Evolutionary conservation across 2,113 vertebrate species (phyloP).

Genomic region (Microtus oregoni): DNA sequence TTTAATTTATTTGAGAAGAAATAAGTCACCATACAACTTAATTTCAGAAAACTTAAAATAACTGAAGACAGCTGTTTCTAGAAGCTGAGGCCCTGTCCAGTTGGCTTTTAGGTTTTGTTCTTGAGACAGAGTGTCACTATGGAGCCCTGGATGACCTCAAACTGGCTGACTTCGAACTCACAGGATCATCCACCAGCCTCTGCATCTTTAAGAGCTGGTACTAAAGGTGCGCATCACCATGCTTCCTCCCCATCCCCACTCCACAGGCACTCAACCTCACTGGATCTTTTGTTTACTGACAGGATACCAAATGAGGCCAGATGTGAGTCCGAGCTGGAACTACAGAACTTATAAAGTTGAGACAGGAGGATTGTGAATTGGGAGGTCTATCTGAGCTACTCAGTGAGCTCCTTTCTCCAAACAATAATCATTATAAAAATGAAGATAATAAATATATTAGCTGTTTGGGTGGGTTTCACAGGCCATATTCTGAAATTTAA

Average conservation of each 20-base stretch:
- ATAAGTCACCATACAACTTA: neutral
- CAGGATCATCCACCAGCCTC: neutral
- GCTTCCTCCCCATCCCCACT: neutral
- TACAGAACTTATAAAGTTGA: neutral
- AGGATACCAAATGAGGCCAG: neutral
- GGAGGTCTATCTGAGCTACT: neutral
- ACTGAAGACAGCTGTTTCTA: neutral
- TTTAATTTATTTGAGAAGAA: neutral
- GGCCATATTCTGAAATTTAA: slow-evolving; percentile 14
- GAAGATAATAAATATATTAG: neutral
- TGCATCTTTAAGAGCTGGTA: neutral
- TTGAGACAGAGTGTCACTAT: neutral
- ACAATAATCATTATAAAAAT: neutral
- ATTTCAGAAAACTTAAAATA: slow-evolving; percentile 41
- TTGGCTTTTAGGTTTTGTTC: neutral
- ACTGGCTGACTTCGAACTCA: neutral
- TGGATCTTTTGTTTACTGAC: neutral
- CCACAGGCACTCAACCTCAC: neutral
- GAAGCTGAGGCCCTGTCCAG: neutral
- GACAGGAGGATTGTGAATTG: neutral
- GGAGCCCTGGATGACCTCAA: neutral
- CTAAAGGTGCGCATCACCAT: too few species aligned
- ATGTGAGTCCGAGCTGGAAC: neutral
- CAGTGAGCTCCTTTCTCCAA: neutral
- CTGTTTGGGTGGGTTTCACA: neutral